Percentiles rank a stretch among this genome's conserved stretches.
These are phyloP conservation scores for Acleris emargana DNA, from an alignment of 2,888 invertebrate species.

Conservation along the genomic window DNA sequence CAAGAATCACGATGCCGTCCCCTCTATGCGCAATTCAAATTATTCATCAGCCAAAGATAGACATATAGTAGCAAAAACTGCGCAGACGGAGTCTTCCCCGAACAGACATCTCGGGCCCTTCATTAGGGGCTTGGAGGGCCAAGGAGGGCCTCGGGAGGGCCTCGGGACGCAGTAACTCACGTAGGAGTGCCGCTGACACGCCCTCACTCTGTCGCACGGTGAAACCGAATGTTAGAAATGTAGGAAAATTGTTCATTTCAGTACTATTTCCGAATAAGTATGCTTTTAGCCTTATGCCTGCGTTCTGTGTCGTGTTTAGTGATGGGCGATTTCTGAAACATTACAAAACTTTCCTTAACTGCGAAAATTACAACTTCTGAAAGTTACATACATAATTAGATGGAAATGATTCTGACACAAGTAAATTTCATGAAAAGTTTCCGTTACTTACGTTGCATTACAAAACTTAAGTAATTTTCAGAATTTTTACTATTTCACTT, in stretches of 20 bases:
- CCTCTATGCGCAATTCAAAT: slow-evolving; percentile 42
- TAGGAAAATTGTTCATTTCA: slow-evolving; percentile 27
- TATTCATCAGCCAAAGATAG: slow-evolving; percentile 52
- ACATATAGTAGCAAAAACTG: slow-evolving; percentile 56
- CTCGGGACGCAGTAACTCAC: slow-evolving; percentile 43
- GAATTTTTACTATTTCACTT: too few relatives aligned
- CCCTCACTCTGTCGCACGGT: slow-evolving; percentile 39
- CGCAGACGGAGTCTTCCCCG: slow-evolving; percentile 58
- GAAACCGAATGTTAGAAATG: slow-evolving; percentile 25
- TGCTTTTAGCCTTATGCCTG: too few relatives aligned
- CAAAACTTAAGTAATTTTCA: too few relatives aligned
- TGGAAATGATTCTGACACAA: too few relatives aligned
- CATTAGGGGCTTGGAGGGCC: slow-evolving; percentile 54
- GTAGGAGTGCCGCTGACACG: slow-evolving; percentile 51
- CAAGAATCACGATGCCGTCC: slow-evolving; percentile 16
- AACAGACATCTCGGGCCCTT: slow-evolving; percentile 53
- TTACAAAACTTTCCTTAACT: too few relatives aligned
- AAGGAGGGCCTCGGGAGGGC: slow-evolving; percentile 40
- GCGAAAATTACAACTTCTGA: too few relatives aligned
- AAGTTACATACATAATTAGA: too few relatives aligned
- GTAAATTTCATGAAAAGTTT: too few relatives aligned
- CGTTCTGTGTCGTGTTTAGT: too few relatives aligned
- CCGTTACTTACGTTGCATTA: too few relatives aligned
- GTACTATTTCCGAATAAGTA: slow-evolving; percentile 1
- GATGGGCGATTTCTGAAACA: too few relatives aligned